These are phyloP conservation scores for Illadopsis cleaveri DNA, from an alignment of 2,113 vertebrate genomes.

Conservation along the genomic window DNA sequence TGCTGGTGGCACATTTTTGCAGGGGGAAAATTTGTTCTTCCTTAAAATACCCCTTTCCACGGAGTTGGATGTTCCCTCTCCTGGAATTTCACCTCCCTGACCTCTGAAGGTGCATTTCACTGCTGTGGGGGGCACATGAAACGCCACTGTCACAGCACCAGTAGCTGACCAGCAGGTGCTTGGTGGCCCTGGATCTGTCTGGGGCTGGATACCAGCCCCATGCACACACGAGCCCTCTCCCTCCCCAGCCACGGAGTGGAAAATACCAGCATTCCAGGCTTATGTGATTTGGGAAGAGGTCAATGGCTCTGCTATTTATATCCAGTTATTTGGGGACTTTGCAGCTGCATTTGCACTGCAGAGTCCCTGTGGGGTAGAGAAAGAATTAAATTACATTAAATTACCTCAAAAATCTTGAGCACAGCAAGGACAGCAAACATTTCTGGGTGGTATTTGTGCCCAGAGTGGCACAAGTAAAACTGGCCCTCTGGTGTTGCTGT, in stretches of 20 bases:
- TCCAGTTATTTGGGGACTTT: background rate
- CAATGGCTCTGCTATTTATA: background rate
- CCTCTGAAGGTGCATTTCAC: accelerated
- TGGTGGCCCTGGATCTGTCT: background rate
- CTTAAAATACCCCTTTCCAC: background rate
- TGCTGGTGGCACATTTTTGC: accelerated
- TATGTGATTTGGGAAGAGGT: slow-evolving; percentile 19
- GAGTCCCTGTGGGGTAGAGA: background rate
- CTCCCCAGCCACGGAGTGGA: background rate
- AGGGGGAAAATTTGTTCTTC: background rate
- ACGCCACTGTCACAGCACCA: background rate
- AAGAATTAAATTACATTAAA: background rate
- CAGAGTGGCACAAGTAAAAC: accelerated
- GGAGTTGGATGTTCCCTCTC: background rate
- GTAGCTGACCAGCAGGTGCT: background rate
- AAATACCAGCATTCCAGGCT: slow-evolving; percentile 54
- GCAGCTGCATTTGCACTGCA: background rate
- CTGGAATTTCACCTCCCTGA: background rate
- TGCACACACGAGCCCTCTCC: background rate
- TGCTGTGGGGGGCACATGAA: background rate
- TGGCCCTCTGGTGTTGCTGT: background rate
- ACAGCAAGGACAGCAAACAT: background rate
- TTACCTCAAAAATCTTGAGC: background rate
- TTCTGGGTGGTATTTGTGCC: background rate
- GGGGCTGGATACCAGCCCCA: background rate